phyloP scores from a whole-genome alignment of 2,888 invertebrate genomes.

The Philopedon plagiatum region DNA sequence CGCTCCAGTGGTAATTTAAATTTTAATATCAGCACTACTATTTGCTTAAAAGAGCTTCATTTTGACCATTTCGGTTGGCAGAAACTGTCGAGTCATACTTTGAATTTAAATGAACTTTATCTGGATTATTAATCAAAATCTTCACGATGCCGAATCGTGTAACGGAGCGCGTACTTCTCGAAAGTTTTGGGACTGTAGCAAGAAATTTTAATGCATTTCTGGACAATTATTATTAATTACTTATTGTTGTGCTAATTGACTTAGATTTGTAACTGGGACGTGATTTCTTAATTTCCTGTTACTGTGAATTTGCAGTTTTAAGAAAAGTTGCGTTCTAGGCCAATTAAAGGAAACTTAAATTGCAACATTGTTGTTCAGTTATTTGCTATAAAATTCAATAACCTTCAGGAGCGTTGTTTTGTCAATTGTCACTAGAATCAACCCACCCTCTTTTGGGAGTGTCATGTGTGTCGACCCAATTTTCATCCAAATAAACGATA shows the following conservation, averaged over 20 bases:
- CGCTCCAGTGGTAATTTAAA: not conserved
- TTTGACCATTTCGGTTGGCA: not conserved
- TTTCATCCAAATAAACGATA: too few relatives aligned
- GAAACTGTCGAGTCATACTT: not conserved
- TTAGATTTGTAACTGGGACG: not conserved
- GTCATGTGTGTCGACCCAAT: too few relatives aligned
- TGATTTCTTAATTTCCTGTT: too few relatives aligned
- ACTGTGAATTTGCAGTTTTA: too few relatives aligned
- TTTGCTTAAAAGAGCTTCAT: not conserved
- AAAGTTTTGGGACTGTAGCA: not conserved
- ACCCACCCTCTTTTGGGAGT: too few relatives aligned
- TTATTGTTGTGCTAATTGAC: not conserved
- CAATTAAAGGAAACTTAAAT: too few relatives aligned
- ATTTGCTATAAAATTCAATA: too few relatives aligned
- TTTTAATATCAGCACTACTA: not conserved
- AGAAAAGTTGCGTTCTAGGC: too few relatives aligned
- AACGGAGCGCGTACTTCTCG: not conserved
- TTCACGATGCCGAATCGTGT: not conserved
- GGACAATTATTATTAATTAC: constrained; percentile 2
- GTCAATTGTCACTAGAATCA: too few relatives aligned
- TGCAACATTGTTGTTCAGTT: too few relatives aligned
- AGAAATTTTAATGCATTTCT: not conserved
- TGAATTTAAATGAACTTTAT: not conserved
- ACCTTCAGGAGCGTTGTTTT: too few relatives aligned
- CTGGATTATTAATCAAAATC: constrained; percentile 9